Evolutionary conservation across 2,113 vertebrate genomes (phyloP).

Genomic region (Hiodon tergisus): DNA sequence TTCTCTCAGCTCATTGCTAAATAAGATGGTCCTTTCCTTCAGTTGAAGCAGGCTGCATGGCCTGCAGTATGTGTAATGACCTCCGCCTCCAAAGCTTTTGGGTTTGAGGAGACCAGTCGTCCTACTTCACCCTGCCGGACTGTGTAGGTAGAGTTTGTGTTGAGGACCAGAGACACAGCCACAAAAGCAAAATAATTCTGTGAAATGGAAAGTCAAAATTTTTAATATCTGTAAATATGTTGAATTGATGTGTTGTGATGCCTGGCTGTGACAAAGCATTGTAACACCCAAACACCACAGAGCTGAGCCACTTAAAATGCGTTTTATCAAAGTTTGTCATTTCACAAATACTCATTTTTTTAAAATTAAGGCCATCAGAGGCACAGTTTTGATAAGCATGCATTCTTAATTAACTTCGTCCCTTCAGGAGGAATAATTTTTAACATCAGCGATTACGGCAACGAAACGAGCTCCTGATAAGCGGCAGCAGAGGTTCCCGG

Average conservation of each 20-base stretch:
- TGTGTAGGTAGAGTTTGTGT: no score
- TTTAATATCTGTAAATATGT: no score
- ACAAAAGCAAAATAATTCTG: no score
- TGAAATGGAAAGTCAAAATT: no score
- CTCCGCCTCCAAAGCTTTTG: no score
- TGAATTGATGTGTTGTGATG: neutral
- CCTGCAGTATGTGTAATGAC: neutral
- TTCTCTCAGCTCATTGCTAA: no score
- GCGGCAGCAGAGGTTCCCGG: neutral
- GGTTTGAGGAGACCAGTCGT: no score
- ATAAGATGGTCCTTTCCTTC: no score
- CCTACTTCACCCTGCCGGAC: no score
- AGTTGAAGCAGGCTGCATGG: neutral
- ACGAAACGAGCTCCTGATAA: slow-evolving; percentile 32
- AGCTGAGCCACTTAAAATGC: neutral
- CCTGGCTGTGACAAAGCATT: neutral
- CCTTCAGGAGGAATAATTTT: slow-evolving; percentile 24
- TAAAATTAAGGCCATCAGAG: neutral
- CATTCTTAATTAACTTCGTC: slow-evolving; percentile 25
- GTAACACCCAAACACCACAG: neutral
- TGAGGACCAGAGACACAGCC: no score
- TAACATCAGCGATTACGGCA: slow-evolving; percentile 28
- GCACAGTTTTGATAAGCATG: neutral
- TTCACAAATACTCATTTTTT: neutral
- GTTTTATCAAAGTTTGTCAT: neutral